Base-by-base conservation (phyloP, 1,140 invertebrate species). In the Bombus difficillimus region DNA sequence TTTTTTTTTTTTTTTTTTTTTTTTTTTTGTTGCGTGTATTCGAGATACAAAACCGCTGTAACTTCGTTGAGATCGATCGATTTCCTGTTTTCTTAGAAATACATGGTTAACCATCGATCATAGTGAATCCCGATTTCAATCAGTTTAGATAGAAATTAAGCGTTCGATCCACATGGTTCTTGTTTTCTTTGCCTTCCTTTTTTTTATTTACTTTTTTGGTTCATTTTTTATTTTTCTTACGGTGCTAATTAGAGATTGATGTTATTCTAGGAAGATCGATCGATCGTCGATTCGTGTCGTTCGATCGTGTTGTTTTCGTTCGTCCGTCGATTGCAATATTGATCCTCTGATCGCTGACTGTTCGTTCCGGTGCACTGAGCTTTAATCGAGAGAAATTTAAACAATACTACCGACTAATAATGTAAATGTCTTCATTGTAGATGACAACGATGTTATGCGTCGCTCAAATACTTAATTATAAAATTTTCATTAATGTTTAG, bases 31-130 rank as follows among this genome's bases (percentile, higher is more conserved):
- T 85, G 78, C 78, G 66, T 83, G 71, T 69, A 64, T 68, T 83
- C 73, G 83, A 64, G 47, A 83, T 80, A 90, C 86, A 88, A 90
- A 90, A 90, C 88, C 89, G 86, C 86, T 88, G 88, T 88, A 90
- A 86, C 69, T 90, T 90, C 88, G 77, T 90, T 88, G 86, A 90
- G 89, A 90, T 87, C 85, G 81, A 86, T n/a, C 85, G 73, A 82
- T 71, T 76, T 76, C 32, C 72, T 47, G 43, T 76, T 57, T 41
- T 18, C 32, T 41, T 81, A 32, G 9, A 25, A 9, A 57, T 43
- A 43, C 22, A 10, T 2, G 41, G 12, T 37, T n/a, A 43, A 47
- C 12, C 74, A 22, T 64, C 32, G 39, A 79, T 34, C 28, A 34
- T 57, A 3, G 3, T 10, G 8, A 39, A 64, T 57, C 10, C 25